Conservation (phyloP, 2,888 invertebrate genomes). For the Agrochola litura region DNA sequence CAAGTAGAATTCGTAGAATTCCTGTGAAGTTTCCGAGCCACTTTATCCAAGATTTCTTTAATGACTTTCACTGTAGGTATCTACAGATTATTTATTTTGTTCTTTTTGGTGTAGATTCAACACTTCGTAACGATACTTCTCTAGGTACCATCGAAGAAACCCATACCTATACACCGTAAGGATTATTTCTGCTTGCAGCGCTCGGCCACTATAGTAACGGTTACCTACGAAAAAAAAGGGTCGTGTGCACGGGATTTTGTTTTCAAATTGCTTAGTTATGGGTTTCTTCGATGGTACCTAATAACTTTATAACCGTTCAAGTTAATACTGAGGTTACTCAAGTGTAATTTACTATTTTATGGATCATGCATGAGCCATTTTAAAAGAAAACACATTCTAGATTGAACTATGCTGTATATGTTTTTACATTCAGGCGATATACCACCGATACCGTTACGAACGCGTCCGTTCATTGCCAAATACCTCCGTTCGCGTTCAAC, state of each 20-base stretch:
- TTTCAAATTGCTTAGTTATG: too few species aligned
- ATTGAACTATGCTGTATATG: background rate
- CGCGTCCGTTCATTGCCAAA: conserved; percentile 54
- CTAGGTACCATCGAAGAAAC: too few species aligned
- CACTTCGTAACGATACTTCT: conserved; percentile 1
- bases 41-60: background rate
- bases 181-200: too few species aligned
- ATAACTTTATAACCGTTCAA: conserved; percentile 16
- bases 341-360: conserved; percentile 7
- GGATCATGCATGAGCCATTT: background rate
- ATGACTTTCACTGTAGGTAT: background rate
- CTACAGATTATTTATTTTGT: background rate
- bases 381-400: background rate
- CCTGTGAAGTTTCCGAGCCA: background rate
- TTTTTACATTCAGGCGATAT: conserved; percentile 54
- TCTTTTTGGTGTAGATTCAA: background rate
- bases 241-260: too few species aligned
- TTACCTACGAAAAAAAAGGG: too few species aligned
- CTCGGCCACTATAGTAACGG: too few species aligned
- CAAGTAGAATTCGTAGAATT: background rate
- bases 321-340: background rate
- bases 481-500: conserved; percentile 38
- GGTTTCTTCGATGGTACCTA: too few species aligned
- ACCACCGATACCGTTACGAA: conserved; percentile 48
- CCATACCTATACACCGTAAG: too few species aligned